Evolutionary conservation across 2,888 invertebrate genomes (phyloP), one percentile per base, ranked within the genome.

Genomic region (Rhorus exstirpatorius): DNA sequence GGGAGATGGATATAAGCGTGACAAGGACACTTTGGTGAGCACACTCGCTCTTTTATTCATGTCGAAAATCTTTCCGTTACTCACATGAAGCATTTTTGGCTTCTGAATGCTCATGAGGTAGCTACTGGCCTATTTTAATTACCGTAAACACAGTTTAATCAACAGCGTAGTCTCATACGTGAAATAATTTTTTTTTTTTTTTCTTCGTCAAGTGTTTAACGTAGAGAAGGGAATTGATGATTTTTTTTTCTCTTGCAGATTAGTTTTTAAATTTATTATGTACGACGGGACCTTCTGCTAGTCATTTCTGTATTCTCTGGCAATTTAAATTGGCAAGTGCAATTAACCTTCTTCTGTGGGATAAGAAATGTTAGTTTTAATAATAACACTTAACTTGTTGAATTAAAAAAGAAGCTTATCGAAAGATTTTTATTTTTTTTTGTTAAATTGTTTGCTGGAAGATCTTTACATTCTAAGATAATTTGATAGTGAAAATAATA

Each of bases 1-100:
- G 76, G 55, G 76, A 76, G 68, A 72, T 60, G 78, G 26, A 70
- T 74, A n/a, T n/a, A n/a, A 63, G 81, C 77, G 79, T 83, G 83
- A 83, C 84, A 81, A 35, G 74, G 67, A 67, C 65, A 83, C 49
- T 80, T 67, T 67, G 71, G 67, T 6, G 31, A 74, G 55, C 51
- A 19, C 26, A 61, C 44, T 12, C 46, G 53, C 14, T 76, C 68
- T 74, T 79, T 74, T 38, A 58, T 53, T n/a, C n/a, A 46, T 31
- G 12, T 8, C 35, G 60, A 63, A 41, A 53, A 38, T 38, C 19
- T 70, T 58, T 81, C 53, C 68, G 72, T 74, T 70, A 70, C 24
- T 4, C 3, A 38, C 38, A 38, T 75, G 68, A 75, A 75, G 35
- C 46, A 61, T 17, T 26, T 41, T 49, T 19, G 71, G 77, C 77